Evolutionary conservation across 2,888 invertebrate species (phyloP).

Genomic region (Baronia brevicornis): DNA sequence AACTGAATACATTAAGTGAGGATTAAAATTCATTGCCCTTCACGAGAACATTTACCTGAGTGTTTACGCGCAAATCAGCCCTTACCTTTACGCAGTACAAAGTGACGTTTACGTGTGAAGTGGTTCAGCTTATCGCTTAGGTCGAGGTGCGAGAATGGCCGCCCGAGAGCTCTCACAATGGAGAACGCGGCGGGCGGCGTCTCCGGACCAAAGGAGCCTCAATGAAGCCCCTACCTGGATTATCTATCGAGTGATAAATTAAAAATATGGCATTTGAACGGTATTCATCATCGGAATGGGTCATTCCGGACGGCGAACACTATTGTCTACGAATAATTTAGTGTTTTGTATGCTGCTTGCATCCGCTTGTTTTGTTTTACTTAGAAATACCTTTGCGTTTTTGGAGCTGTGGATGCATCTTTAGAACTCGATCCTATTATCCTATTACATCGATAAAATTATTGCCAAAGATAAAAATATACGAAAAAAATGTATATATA

Average conservation of each 20-base stretch:
- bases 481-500: too few relatives aligned
- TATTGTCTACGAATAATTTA: conserved; percentile 25
- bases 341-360: conserved; percentile 25
- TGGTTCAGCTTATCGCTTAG: conserved; percentile 22
- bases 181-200: conserved; percentile 50
- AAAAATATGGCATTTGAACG: conserved; percentile 65
- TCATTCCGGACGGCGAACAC: conserved; percentile 35
- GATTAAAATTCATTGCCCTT: too few relatives aligned
- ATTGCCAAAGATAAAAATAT: too few relatives aligned
- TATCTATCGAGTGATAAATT: conserved; percentile 70
- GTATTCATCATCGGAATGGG: conserved; percentile 67
- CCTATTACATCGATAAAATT: too few relatives aligned
- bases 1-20: conserved; percentile 6
- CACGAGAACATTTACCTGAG: conserved; percentile 11
- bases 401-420: too few relatives aligned
- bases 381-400: conserved; percentile 8
- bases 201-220: conserved; percentile 37
- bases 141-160: conserved; percentile 21
- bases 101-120: conserved; percentile 14
- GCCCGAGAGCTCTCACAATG: conserved; percentile 31
- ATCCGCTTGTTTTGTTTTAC: conserved; percentile 20
- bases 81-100: conserved; percentile 5
- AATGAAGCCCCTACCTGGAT: conserved; percentile 69
- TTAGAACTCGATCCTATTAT: too few relatives aligned
- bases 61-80: conserved; percentile 1